These are phyloP conservation scores for Anoplius nigerrimus DNA, from an alignment of 2,888 invertebrate genomes.

Conservation along the genomic window DNA sequence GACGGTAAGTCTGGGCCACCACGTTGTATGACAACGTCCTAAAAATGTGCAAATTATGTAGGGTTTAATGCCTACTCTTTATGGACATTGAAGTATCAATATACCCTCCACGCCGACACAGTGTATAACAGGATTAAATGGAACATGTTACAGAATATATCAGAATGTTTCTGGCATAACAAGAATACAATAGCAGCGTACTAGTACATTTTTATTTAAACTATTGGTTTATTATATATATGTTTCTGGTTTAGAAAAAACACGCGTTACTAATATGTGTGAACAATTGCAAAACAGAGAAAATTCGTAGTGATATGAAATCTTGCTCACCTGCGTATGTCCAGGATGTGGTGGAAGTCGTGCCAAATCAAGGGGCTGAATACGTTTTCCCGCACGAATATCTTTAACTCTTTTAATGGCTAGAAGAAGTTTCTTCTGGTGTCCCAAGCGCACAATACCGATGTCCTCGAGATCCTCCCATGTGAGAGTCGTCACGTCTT, in stretches of 20 bases:
- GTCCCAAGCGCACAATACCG: slow-evolving; percentile 93
- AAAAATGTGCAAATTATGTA: not conserved
- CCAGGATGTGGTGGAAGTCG: slow-evolving; percentile 77
- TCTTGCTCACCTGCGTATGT: slow-evolving; percentile 72
- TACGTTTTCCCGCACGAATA: slow-evolving; percentile 89
- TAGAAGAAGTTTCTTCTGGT: slow-evolving; percentile 98
- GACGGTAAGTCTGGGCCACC: slow-evolving; percentile 71
- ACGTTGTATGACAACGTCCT: slow-evolving; percentile 73
- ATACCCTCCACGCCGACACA: too few relatives aligned
- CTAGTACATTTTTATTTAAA: too few relatives aligned
- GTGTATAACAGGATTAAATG: not conserved
- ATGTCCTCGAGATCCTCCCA: slow-evolving; percentile 99
- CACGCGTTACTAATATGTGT: too few relatives aligned
- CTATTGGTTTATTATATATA: too few relatives aligned
- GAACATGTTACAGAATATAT: not conserved
- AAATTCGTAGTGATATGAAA: not conserved
- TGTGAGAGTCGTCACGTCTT: slow-evolving; percentile 94
- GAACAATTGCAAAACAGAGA: too few relatives aligned
- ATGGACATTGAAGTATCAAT: too few relatives aligned
- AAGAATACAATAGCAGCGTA: too few relatives aligned
- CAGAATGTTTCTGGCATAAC: too few relatives aligned
- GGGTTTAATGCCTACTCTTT: too few relatives aligned
- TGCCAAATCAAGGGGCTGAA: slow-evolving; percentile 74
- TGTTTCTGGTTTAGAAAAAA: too few relatives aligned
- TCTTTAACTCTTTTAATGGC: slow-evolving; percentile 98